These are phyloP conservation scores for Serripes groenlandicus DNA, from an alignment of 2,888 invertebrate genomes.

Conservation along the genomic window DNA sequence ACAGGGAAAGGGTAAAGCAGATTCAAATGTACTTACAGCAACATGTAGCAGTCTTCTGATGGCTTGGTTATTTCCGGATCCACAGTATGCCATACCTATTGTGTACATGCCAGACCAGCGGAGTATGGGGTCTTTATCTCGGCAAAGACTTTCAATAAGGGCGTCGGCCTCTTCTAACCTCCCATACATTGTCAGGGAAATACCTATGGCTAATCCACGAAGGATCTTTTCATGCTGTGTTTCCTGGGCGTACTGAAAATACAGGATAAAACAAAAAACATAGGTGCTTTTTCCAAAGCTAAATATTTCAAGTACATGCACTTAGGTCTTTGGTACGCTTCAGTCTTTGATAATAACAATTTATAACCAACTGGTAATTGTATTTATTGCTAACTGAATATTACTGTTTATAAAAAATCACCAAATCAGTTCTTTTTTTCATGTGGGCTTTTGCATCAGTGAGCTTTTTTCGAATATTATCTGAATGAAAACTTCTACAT, in stretches of 20 bases:
- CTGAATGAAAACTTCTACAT: too few relatives aligned
- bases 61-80: slow-evolving; percentile 98
- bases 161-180: slow-evolving; percentile 98
- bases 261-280: neutral
- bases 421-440: too few relatives aligned
- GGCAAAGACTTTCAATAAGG: slow-evolving; percentile 94
- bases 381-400: too few relatives aligned
- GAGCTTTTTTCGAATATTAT: too few relatives aligned
- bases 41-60: slow-evolving; percentile 97
- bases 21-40: slow-evolving; percentile 92
- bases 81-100: slow-evolving; percentile 99
- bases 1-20: too few relatives aligned
- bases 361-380: too few relatives aligned
- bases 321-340: too few relatives aligned
- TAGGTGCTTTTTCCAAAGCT: neutral
- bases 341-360: too few relatives aligned
- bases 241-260: slow-evolving; percentile 93
- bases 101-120: slow-evolving; percentile 99
- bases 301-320: neutral
- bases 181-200: slow-evolving; percentile 98
- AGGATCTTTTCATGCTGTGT: slow-evolving; percentile 99
- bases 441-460: too few relatives aligned
- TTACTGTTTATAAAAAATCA: too few relatives aligned
- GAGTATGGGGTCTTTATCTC: slow-evolving; percentile 97
- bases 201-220: slow-evolving; percentile 98